Conservation (phyloP, 2,113 vertebrate species). For the Tympanuchus pallidicinctus region DNA sequence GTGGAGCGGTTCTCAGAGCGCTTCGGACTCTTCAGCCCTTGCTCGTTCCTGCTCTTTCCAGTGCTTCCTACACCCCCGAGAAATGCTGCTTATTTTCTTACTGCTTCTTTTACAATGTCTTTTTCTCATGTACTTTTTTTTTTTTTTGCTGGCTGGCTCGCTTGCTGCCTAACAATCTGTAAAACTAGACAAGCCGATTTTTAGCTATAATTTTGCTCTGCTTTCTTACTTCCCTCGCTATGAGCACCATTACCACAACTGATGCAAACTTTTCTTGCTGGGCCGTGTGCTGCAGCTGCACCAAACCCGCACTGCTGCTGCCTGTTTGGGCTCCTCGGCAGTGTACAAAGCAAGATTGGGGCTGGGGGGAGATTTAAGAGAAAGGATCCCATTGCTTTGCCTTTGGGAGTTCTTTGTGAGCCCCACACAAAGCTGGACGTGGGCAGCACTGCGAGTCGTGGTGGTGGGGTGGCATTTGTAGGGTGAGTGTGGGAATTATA, state of each 20-base stretch:
- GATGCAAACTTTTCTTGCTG: background rate
- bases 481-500: background rate
- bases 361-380: background rate
- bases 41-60: background rate
- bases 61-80: background rate
- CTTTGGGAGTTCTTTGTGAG: conserved; percentile 12
- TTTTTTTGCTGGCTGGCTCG: background rate
- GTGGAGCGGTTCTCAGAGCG: background rate
- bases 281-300: background rate
- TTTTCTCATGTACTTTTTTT: background rate
- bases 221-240: background rate
- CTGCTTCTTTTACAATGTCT: background rate
- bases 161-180: background rate
- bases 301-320: background rate
- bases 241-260: rapidly evolving
- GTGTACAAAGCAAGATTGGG: background rate
- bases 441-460: background rate
- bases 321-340: background rate
- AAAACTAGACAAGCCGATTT: background rate
- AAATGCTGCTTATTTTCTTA: background rate
- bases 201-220: background rate
- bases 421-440: conserved; percentile 11
- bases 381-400: background rate
- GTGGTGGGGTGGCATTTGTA: background rate
- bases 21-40: background rate